Evolutionary conservation across 2,113 vertebrate genomes (phyloP).

Genomic region (Octodon degus): DNA sequence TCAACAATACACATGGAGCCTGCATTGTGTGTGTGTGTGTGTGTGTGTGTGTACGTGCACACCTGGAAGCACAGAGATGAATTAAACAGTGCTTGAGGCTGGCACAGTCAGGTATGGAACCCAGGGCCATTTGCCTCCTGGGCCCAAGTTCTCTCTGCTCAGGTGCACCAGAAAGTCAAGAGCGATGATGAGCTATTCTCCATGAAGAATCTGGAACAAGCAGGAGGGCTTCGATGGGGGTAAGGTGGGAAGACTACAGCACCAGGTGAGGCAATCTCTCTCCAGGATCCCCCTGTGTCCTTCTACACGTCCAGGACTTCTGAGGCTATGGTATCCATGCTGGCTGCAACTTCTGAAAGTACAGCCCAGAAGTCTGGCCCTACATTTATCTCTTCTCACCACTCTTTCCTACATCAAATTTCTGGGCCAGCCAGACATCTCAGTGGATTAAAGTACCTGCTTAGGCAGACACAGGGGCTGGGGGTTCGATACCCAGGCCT

Average conservation of each 20-base stretch:
- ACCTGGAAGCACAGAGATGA: not conserved
- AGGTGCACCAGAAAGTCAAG: not conserved
- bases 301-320: not conserved
- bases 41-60: not conserved
- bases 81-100: not conserved
- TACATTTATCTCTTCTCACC: not conserved
- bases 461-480: no score
- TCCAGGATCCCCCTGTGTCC: no score
- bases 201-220: not conserved
- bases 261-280: no score
- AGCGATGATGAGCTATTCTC: not conserved
- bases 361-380: not conserved
- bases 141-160: not conserved
- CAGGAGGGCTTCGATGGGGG: not conserved
- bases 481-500: no score
- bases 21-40: not conserved
- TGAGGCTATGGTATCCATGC: not conserved
- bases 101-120: not conserved
- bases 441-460: no score
- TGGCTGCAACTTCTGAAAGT: not conserved
- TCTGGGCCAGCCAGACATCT: no score
- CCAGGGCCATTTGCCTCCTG: not conserved
- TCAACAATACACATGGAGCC: not conserved
- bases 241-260: not conserved
- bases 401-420: not conserved